Evolutionary conservation across 2,797 vertebrate genomes (phyloP).

Genomic region (Etheostoma nigrum): DNA sequence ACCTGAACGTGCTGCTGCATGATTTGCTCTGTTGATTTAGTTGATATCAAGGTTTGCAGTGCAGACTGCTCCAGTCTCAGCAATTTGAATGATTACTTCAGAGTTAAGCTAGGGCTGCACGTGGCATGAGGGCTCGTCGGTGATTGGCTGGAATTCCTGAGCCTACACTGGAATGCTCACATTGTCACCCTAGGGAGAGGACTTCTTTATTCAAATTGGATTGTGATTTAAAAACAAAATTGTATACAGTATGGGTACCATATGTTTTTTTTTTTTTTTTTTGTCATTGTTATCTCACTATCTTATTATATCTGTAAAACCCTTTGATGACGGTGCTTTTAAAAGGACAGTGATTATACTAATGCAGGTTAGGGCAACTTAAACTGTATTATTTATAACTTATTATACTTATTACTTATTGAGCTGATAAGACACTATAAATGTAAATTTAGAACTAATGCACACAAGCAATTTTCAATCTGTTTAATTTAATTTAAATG

Average conservation of each 20-base stretch:
- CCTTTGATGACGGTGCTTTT: no score
- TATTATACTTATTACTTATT: no score
- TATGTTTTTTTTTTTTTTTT: background rate
- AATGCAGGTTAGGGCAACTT: no score
- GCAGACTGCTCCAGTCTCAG: background rate
- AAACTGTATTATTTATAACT: no score
- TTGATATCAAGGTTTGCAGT: constrained; percentile 1
- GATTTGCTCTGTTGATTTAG: constrained; percentile 17
- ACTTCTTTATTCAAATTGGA: background rate
- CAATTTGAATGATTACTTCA: constrained; percentile 11
- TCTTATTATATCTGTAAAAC: no score
- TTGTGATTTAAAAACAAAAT: background rate
- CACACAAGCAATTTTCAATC: no score
- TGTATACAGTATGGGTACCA: background rate
- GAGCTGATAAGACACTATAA: no score
- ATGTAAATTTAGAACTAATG: no score
- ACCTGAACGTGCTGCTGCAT: constrained; percentile 3
- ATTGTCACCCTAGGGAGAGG: background rate
- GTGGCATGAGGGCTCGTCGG: background rate
- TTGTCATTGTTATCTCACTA: no score
- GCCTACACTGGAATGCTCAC: background rate
- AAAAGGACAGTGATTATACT: no score
- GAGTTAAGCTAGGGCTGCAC: background rate
- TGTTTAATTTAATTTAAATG: no score
- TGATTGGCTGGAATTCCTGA: background rate